These are phyloP conservation scores for Halcyon malimbica DNA, from an alignment of 2,113 vertebrate species.

Conservation along the genomic window DNA sequence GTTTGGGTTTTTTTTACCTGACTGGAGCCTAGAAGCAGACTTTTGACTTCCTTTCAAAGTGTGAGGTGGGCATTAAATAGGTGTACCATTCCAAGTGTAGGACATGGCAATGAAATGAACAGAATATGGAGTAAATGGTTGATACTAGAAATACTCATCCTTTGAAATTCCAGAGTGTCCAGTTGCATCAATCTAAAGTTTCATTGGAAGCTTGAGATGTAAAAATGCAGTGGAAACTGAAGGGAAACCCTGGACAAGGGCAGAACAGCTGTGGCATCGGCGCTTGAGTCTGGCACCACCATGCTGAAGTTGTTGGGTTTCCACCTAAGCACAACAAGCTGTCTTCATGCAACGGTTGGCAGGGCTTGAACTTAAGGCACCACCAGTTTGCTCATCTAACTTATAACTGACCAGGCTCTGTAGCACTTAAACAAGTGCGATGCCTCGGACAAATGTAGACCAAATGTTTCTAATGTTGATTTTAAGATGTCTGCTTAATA, in stretches of 20 bases:
- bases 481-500: not conserved
- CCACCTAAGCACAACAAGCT: not conserved
- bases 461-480: not conserved
- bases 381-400: fast-evolving
- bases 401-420: not conserved
- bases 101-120: not conserved
- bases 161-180: not conserved
- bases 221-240: not conserved
- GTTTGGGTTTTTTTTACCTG: not conserved
- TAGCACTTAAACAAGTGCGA: not conserved
- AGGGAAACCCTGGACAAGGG: not conserved
- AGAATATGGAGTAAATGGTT: not conserved
- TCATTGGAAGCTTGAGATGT: not conserved
- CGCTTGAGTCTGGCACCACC: not conserved
- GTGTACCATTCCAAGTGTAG: not conserved
- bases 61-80: not conserved
- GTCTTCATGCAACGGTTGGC: not conserved
- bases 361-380: not conserved
- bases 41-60: not conserved
- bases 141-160: not conserved
- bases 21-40: not conserved
- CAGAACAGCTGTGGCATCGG: not conserved
- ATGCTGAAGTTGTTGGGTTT: fast-evolving
- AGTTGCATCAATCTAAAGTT: not conserved
- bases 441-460: not conserved